Conservation (phyloP, 2,797 vertebrate species). For the Agapornis canus region DNA sequence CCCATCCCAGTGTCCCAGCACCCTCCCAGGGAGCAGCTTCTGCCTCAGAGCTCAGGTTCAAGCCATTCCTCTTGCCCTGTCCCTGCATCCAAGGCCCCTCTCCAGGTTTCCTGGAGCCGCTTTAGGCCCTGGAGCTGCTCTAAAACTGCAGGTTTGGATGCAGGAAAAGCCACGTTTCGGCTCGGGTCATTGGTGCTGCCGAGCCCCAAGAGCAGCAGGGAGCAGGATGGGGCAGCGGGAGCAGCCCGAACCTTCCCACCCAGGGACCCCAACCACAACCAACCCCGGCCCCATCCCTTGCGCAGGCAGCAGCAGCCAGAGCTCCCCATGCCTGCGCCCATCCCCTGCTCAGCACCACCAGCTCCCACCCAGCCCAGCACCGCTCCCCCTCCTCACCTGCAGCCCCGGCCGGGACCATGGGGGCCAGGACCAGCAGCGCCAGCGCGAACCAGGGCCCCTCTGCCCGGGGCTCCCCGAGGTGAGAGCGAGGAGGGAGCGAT, state of each 20-base stretch:
- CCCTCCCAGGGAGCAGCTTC: too few relatives aligned
- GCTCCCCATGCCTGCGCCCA: not conserved
- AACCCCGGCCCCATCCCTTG: not conserved
- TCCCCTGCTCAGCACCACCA: not conserved
- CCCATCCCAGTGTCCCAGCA: too few relatives aligned
- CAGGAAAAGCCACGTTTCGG: not conserved
- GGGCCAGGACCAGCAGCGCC: rapidly evolving
- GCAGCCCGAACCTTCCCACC: not conserved
- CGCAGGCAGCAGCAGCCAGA: not conserved
- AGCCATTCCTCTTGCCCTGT: not conserved
- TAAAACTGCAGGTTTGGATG: not conserved
- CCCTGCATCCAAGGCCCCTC: not conserved
- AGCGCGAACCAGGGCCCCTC: rapidly evolving
- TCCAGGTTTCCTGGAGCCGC: not conserved
- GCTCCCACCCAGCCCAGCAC: rapidly evolving
- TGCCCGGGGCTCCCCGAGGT: not conserved
- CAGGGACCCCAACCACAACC: rapidly evolving
- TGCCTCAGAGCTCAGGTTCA: not conserved
- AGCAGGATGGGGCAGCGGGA: rapidly evolving
- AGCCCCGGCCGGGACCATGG: rapidly evolving
- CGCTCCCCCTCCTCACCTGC: not conserved
- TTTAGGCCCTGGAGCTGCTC: not conserved
- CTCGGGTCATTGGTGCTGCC: rapidly evolving
- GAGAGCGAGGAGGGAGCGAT: too few relatives aligned
- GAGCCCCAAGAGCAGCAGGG: not conserved